Percentiles rank a stretch among this genome's conserved stretches.
Evolutionary conservation across 2,888 invertebrate species (phyloP).

Genomic region (Philopedon plagiatum): DNA sequence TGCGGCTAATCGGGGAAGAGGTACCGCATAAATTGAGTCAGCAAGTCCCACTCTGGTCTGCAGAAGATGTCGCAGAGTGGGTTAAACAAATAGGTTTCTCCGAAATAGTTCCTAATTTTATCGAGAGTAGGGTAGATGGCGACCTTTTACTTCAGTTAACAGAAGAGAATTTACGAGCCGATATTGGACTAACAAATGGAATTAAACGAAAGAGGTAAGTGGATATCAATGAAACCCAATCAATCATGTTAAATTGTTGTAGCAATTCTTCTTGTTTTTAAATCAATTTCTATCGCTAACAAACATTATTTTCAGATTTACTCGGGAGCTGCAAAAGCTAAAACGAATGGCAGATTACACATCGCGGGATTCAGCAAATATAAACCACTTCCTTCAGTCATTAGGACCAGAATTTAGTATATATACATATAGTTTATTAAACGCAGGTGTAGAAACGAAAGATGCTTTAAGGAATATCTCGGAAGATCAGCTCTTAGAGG

Average conservation of each 20-base stretch:
- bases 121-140: constrained; percentile 95
- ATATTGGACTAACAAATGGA: constrained; percentile 94
- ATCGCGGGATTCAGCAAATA: constrained; percentile 91
- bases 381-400: constrained; percentile 86
- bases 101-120: constrained; percentile 87
- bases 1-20: constrained; percentile 94
- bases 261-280: too few species aligned
- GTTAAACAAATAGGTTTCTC: constrained; percentile 97
- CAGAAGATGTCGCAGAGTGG: constrained; percentile 97
- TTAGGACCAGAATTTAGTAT: constrained; percentile 93
- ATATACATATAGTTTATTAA: constrained; percentile 97
- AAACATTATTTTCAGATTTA: constrained; percentile 76
- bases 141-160: constrained; percentile 93
- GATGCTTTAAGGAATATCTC: constrained; percentile 87
- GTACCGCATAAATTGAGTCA: constrained; percentile 98
- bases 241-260: too few species aligned
- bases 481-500: constrained; percentile 91
- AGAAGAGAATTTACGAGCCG: constrained; percentile 92
- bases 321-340: constrained; percentile 90
- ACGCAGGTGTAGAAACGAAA: constrained; percentile 91
- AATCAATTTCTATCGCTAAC: too few species aligned
- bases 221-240: background rate
- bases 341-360: constrained; percentile 98
- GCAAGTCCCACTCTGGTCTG: constrained; percentile 98
- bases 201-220: constrained; percentile 89